These are phyloP conservation scores for Gymnodraco acuticeps DNA, from an alignment of 2,797 vertebrate genomes.

Conservation along the genomic window DNA sequence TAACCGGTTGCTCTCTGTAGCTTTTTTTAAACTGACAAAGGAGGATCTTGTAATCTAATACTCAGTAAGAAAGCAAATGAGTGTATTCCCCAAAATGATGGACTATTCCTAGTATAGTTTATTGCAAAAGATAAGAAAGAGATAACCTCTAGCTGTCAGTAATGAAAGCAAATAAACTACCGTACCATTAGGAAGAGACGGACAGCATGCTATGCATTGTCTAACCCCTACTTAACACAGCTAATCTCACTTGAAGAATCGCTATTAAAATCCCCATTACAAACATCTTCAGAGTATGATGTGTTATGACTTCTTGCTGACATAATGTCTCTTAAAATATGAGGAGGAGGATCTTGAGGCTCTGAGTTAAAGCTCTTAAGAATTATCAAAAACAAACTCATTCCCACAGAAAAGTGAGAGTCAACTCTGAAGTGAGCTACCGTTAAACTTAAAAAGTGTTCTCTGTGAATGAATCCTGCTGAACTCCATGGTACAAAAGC, in stretches of 20 bases:
- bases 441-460: background rate
- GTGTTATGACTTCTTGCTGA: conserved; percentile 23
- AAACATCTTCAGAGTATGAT: conserved; percentile 22
- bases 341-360: background rate
- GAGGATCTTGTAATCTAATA: background rate
- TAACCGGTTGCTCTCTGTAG: background rate
- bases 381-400: conserved; percentile 27
- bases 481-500: conserved; percentile 27
- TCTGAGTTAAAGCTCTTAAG: conserved; percentile 2
- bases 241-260: conserved; percentile 13
- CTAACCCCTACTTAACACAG: background rate
- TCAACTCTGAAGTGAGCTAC: conserved; percentile 2
- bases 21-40: background rate
- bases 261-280: conserved; percentile 4
- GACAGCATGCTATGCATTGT: background rate
- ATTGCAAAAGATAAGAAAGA: background rate
- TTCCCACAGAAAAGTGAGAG: conserved; percentile 6
- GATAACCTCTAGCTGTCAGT: background rate
- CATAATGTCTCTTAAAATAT: conserved; percentile 35
- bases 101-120: background rate
- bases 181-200: background rate
- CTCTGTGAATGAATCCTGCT: conserved; percentile 31
- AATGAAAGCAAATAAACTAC: background rate
- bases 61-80: background rate
- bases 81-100: background rate